Conservation (phyloP, 2,888 invertebrate species). For the Lottia gigantea region DNA sequence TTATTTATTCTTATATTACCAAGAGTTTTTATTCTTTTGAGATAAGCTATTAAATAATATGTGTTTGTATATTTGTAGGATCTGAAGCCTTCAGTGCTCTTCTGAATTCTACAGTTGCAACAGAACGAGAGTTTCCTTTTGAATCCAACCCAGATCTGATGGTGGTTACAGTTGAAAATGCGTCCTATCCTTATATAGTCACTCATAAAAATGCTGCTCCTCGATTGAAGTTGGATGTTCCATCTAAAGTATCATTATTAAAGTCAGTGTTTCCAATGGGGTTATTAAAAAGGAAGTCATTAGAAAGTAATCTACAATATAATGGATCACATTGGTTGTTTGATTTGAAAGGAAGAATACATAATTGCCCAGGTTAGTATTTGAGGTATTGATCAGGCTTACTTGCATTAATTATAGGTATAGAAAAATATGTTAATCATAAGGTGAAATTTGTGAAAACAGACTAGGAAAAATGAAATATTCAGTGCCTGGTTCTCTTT, state of each 20-base stretch:
- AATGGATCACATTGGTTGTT: slow-evolving; percentile 51
- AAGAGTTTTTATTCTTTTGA: too few relatives aligned
- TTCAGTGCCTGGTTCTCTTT: too few relatives aligned
- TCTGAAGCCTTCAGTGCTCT: slow-evolving; percentile 9
- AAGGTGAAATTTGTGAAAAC: too few relatives aligned
- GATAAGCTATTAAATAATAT: background rate
- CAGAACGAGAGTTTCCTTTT: slow-evolving; percentile 43
- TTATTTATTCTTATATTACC: too few relatives aligned
- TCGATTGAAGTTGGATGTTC: slow-evolving; percentile 44
- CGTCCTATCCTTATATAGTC: slow-evolving; percentile 42
- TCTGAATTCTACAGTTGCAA: slow-evolving; percentile 36
- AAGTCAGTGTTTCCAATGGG: slow-evolving; percentile 51
- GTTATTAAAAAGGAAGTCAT: slow-evolving; percentile 44
- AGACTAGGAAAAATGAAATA: too few relatives aligned
- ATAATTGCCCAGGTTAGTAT: slow-evolving; percentile 50
- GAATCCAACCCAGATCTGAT: slow-evolving; percentile 35
- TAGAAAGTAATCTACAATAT: slow-evolving; percentile 55
- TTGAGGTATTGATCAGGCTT: too few relatives aligned
- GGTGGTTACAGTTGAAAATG: slow-evolving; percentile 32
- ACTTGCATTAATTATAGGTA: too few relatives aligned
- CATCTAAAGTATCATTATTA: slow-evolving; percentile 49
- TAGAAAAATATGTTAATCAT: too few relatives aligned
- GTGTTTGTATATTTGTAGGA: background rate
- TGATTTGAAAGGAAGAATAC: slow-evolving; percentile 38
- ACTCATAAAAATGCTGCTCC: slow-evolving; percentile 43